Base-by-base conservation (phyloP, 2,888 invertebrate genomes). In the Notodromas monacha region DNA sequence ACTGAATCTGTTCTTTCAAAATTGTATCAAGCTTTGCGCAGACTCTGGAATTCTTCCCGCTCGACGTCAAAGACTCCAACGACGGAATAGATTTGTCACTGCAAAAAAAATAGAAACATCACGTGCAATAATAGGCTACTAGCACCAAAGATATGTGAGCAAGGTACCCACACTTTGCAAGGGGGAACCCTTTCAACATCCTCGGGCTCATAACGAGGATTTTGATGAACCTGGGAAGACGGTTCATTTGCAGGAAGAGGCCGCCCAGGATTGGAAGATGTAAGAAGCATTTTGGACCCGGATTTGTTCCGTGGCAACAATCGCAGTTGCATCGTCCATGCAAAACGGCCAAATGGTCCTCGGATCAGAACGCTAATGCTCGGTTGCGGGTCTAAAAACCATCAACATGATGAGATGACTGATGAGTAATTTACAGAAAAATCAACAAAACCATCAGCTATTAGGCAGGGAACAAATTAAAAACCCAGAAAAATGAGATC, bases 301-400 rank as follows among this genome's bases (percentile, higher is more conserved):
- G 63, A 64, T 41, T 73, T 68, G 43, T 68, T 64, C 26, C 81
- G 60, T 1, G 86, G 77, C 34, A 77, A 56, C 45, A 84, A 81
- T 26, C 84, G 60, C 32, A 74, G 53, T 43, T 72, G 68, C 60
- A 77, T 63, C 5, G 73, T 73, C 89, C 89, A 92, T 12, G 79
- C 77, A 54, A 77, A 74, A 4, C 86, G 65, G 1, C 86, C 86
- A 54, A 81, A 86, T 1, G 81, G 76, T 33, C 79, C 76, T 2
- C 89, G 63, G 36, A 86, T 68, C 31, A 92, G 56, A 31, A 79
- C 66, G 45, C 64, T 65, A 4, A 89, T 68, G 1, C 79, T 81
- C 1, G 86, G 86, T 43, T 84, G 74, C 3, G 81, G 79, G 52
- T 84, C 84, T 58, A 39, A 28, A 26, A n/a, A n/a, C 29, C 29